Evolutionary conservation across 1,140 invertebrate species (phyloP).

Genomic region (Drosophila chauvacae): DNA sequence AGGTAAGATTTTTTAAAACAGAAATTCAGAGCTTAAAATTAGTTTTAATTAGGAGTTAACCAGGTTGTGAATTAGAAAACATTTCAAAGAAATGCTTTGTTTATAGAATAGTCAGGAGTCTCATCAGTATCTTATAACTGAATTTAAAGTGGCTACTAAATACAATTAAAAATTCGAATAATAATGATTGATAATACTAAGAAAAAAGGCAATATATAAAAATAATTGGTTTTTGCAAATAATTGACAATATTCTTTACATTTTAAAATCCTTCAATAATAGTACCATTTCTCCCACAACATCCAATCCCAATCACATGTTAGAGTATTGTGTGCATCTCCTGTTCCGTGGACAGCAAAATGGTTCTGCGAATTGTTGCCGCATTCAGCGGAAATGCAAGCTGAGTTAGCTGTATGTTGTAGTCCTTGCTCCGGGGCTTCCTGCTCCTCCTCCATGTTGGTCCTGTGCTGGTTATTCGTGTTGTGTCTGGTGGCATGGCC

Average conservation of each 20-base stretch:
- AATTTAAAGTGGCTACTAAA: background rate
- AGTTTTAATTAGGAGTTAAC: too few species aligned
- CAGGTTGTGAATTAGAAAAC: too few species aligned
- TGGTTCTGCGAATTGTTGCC: conserved; percentile 74
- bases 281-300: background rate
- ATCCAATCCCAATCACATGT: background rate
- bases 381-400: conserved; percentile 77
- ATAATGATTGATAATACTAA: background rate
- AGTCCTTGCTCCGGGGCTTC: conserved; percentile 13
- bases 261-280: background rate
- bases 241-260: background rate
- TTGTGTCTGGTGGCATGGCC: conserved; percentile 61
- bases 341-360: conserved; percentile 65
- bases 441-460: conserved; percentile 14
- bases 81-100: too few species aligned
- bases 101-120: too few species aligned
- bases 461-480: conserved; percentile 33
- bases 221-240: background rate
- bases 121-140: background rate
- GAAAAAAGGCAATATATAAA: background rate
- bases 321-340: conserved; percentile 32
- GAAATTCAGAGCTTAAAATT: too few species aligned
- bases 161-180: background rate
- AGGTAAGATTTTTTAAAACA: too few species aligned
- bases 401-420: conserved; percentile 57